Conservation (phyloP, 2,888 invertebrate species). For the Diaperis boleti region DNA sequence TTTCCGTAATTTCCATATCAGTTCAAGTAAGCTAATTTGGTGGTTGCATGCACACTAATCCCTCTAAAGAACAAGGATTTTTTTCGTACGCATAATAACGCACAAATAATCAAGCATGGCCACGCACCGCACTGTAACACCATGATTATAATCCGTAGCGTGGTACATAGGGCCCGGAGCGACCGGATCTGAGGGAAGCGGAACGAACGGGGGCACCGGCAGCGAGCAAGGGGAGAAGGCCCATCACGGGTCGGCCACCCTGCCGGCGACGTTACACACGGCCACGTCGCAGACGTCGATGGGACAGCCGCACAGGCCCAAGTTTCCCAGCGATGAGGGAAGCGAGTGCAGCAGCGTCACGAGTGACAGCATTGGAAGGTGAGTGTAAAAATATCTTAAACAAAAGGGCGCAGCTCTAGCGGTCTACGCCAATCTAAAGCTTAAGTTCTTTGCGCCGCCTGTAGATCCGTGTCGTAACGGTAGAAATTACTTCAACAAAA, state of each 20-base stretch:
- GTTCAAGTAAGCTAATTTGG: conserved; percentile 48
- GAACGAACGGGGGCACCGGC: conserved; percentile 61
- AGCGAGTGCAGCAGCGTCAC: conserved; percentile 91
- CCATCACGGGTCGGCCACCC: conserved; percentile 73
- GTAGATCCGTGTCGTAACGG: no score
- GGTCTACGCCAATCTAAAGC: no score
- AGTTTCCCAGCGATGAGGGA: conserved; percentile 84
- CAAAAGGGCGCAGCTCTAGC: conserved; percentile 54
- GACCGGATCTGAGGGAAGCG: conserved; percentile 62
- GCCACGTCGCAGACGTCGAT: conserved; percentile 68
- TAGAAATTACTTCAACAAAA: no score
- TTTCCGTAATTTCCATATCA: conserved; percentile 49
- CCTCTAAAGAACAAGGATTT: no score
- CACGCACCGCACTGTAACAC: conserved; percentile 60
- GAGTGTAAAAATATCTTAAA: no score
- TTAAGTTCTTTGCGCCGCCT: no score
- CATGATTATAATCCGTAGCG: conserved; percentile 63
- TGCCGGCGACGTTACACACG: conserved; percentile 71
- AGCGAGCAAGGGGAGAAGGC: conserved; percentile 69
- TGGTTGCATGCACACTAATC: conserved; percentile 43
- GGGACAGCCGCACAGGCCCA: conserved; percentile 62
- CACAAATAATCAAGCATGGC: conserved; percentile 47
- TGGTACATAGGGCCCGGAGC: conserved; percentile 68
- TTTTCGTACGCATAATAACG: conserved; percentile 32
- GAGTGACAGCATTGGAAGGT: conserved; percentile 82